Evolutionary conservation across 2,113 vertebrate genomes (phyloP).

Genomic region (Pollachius pollachius): DNA sequence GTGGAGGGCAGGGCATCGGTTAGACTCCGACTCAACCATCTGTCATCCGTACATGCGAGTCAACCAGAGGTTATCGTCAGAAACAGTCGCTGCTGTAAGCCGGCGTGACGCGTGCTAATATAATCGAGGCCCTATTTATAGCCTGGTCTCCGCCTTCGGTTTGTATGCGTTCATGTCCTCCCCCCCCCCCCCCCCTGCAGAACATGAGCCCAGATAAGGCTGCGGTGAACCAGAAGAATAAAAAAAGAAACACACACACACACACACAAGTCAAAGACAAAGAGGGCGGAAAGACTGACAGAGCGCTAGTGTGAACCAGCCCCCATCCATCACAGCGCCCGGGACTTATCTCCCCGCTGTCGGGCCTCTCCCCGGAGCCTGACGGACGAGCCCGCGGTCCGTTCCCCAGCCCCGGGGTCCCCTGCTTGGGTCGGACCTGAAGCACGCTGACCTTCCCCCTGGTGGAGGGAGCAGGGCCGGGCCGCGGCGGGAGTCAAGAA

Average conservation of each 20-base stretch:
- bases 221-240: slow-evolving; percentile 4
- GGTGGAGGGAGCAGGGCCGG: too few relatives aligned
- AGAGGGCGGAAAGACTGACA: slow-evolving; percentile 34
- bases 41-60: too few relatives aligned
- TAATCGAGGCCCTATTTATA: too few relatives aligned
- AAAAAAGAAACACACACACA: slow-evolving; percentile 24
- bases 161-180: too few relatives aligned
- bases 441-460: slow-evolving; percentile 41
- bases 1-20: too few relatives aligned
- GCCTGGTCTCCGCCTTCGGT: too few relatives aligned
- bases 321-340: slow-evolving; percentile 58
- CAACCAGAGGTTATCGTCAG: too few relatives aligned
- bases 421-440: slow-evolving; percentile 39
- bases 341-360: slow-evolving; percentile 47
- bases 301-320: slow-evolving; percentile 42
- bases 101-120: too few relatives aligned
- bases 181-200: too few relatives aligned
- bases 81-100: too few relatives aligned
- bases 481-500: too few relatives aligned
- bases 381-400: slow-evolving; percentile 42
- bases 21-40: too few relatives aligned
- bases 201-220: slow-evolving; percentile 16
- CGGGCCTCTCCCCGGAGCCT: slow-evolving; percentile 40
- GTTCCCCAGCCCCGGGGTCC: slow-evolving; percentile 39
- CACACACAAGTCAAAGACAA: slow-evolving; percentile 39